Base-by-base conservation (phyloP, 2,888 invertebrate genomes). In the Eurois occulta region DNA sequence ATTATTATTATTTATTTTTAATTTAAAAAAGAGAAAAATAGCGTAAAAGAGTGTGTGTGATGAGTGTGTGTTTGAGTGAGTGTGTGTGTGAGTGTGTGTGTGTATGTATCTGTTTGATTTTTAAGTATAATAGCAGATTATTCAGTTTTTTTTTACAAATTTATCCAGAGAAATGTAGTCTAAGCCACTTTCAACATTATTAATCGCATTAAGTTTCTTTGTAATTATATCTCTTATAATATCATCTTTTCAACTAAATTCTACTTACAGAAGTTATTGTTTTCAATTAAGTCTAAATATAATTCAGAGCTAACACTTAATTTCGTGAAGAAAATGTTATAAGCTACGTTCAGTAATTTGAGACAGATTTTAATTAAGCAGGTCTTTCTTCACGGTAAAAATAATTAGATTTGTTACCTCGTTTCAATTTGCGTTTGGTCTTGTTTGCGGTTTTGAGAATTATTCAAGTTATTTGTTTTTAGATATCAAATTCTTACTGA, bases 291-390 rank as follows among this genome's bases (percentile, higher is more conserved):
- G 41, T 21, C 35, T 35, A 11, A 64, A 52, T 43, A 32, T 65
- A 72, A 62, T 48, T 71, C 48, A 71, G 41, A 32, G 41, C 32
- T 35, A 74, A 55, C 81, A 78, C 16, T 73, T n/a, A 64, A 52
- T 64, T 80, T 78, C 28, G 28, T 11, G 11, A 74, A 55, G 52
- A 80, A 64, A 80, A 81, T 81, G 52, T 74, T 73, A 64, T 78
- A 82, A 58, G 43, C 55, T 24, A 69, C 52, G 52, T 72, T 55
- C n/a, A 43, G 65, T 48, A 75, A 79, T 66, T 75, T 74, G 16
- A 60, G 66, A 52, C n/a, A 35, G 68, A 68, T 58, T 76, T 82
- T 78, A 83, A 85, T 86, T 72, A 86, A 72, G 32, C 21, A n/a
- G 55, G 24, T 70, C 48, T 72, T 81, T 76, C 68, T 58, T 67